phyloP scores from a whole-genome alignment of 2,888 invertebrate species.

The Rhamnusium bicolor region DNA sequence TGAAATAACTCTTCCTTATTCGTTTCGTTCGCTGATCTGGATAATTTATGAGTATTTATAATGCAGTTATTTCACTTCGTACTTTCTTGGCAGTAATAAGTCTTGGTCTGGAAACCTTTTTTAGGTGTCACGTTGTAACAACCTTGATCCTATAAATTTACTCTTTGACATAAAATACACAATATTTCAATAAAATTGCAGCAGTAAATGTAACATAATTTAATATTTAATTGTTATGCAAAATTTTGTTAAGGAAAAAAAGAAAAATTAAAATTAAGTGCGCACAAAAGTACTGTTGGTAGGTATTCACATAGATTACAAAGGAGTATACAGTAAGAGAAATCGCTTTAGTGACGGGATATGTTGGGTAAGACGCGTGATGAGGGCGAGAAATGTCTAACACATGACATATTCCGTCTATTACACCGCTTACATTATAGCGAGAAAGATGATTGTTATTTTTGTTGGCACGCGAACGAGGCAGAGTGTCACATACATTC shows the following conservation, averaged over 20 bases:
- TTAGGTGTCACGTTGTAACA: constrained; percentile 27
- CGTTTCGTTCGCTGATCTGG: constrained; percentile 61
- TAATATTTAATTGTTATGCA: neutral
- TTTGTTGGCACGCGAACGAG: too few species aligned
- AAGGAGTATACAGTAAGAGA: too few species aligned
- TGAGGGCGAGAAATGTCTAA: too few species aligned
- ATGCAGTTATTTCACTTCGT: constrained; percentile 58
- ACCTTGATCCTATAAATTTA: constrained; percentile 24
- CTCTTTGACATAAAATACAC: constrained; percentile 2
- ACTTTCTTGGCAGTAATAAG: constrained; percentile 27
- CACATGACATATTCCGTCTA: too few species aligned
- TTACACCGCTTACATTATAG: too few species aligned
- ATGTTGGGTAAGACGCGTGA: too few species aligned
- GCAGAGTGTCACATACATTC: too few species aligned
- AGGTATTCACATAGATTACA: too few species aligned
- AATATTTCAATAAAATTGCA: constrained; percentile 11
- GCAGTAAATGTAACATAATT: neutral
- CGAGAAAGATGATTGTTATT: too few species aligned
- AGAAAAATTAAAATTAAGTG: too few species aligned
- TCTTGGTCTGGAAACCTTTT: constrained; percentile 25
- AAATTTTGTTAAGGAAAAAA: neutral
- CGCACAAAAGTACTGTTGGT: too few species aligned
- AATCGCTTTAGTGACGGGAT: too few species aligned
- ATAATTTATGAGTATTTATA: constrained; percentile 66
- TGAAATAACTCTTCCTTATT: constrained; percentile 66